phyloP scores from a whole-genome alignment of 2,797 vertebrate genomes.

The Centroberyx gerrardi region DNA sequence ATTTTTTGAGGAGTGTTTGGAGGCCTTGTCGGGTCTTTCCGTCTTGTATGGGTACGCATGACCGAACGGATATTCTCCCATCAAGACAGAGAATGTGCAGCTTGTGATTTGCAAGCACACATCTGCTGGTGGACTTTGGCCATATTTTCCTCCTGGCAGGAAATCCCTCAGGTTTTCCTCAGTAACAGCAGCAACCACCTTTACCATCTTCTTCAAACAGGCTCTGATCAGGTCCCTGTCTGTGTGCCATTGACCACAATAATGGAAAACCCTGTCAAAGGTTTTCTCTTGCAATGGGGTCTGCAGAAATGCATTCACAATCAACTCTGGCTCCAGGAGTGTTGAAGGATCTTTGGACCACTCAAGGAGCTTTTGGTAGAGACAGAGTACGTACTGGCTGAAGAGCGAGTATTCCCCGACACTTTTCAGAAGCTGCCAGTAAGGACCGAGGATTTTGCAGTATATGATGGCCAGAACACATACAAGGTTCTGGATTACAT shows the following conservation, averaged over 20 bases:
- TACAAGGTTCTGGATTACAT: conserved; percentile 82
- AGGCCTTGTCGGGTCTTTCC: conserved; percentile 37
- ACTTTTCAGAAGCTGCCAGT: conserved; percentile 86
- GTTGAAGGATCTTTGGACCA: conserved; percentile 82
- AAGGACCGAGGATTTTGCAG: conserved; percentile 87
- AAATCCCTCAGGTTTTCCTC: conserved; percentile 84
- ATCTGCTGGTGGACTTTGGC: conserved; percentile 64
- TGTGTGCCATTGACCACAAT: conserved; percentile 78
- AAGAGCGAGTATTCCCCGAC: conserved; percentile 80
- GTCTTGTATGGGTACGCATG: conserved; percentile 48
- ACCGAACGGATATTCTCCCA: conserved; percentile 82
- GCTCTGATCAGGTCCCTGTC: conserved; percentile 79
- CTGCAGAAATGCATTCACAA: conserved; percentile 82
- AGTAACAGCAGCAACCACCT: conserved; percentile 77
- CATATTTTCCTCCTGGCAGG: conserved; percentile 82
- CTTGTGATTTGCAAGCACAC: conserved; percentile 63
- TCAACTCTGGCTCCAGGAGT: conserved; percentile 79
- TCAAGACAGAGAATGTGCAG: conserved; percentile 82
- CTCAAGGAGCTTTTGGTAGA: conserved; percentile 84
- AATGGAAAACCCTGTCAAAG: conserved; percentile 80
- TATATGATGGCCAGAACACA: conserved; percentile 85
- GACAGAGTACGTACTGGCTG: conserved; percentile 74
- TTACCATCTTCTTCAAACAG: conserved; percentile 81
- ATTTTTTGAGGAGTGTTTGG: conserved; percentile 19
- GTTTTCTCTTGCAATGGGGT: conserved; percentile 80